Percentiles rank a stretch among this genome's conserved stretches.
Evolutionary conservation across 2,888 invertebrate species (phyloP).

Genomic region (Bibio marci): DNA sequence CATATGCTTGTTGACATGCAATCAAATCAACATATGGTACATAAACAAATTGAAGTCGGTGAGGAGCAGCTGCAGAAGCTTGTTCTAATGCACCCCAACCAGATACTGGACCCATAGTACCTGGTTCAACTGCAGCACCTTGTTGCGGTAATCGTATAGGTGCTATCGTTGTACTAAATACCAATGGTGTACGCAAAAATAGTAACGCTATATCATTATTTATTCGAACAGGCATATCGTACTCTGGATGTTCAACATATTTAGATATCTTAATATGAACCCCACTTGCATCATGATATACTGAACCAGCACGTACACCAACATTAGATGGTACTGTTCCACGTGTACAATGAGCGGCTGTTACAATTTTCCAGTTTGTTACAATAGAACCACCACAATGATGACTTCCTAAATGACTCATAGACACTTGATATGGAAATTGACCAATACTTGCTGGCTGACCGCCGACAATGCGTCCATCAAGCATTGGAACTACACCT

Average conservation of each 20-base stretch:
- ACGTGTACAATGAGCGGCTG: slow-evolving; percentile 41
- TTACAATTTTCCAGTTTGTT: slow-evolving; percentile 31
- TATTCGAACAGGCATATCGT: slow-evolving; percentile 19
- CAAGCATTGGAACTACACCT: slow-evolving; percentile 11
- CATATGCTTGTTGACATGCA: slow-evolving; percentile 6
- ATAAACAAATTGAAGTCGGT: slow-evolving; percentile 23
- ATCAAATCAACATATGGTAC: slow-evolving; percentile 30
- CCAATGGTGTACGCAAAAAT: slow-evolving; percentile 25
- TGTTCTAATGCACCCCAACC: slow-evolving; percentile 15
- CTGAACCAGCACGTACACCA: slow-evolving; percentile 34
- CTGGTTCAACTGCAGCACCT: slow-evolving; percentile 13
- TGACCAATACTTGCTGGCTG: slow-evolving; percentile 12
- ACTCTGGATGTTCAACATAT: slow-evolving; percentile 30
- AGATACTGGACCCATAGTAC: slow-evolving; percentile 10
- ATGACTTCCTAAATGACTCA: slow-evolving; percentile 27
- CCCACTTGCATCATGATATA: slow-evolving; percentile 21
- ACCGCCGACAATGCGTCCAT: slow-evolving; percentile 25
- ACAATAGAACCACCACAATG: slow-evolving; percentile 39
- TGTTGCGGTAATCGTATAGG: slow-evolving; percentile 28
- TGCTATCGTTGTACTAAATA: no score
- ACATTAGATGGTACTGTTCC: slow-evolving; percentile 14
- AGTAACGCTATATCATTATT: slow-evolving; percentile 39
- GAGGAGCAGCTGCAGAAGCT: slow-evolving; percentile 9
- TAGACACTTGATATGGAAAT: slow-evolving; percentile 20
- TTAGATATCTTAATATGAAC: slow-evolving; percentile 27